Percentiles rank a stretch among this genome's conserved stretches.
phyloP scores from a whole-genome alignment of 1,140 invertebrate species.

The Bombus confusus region DNA sequence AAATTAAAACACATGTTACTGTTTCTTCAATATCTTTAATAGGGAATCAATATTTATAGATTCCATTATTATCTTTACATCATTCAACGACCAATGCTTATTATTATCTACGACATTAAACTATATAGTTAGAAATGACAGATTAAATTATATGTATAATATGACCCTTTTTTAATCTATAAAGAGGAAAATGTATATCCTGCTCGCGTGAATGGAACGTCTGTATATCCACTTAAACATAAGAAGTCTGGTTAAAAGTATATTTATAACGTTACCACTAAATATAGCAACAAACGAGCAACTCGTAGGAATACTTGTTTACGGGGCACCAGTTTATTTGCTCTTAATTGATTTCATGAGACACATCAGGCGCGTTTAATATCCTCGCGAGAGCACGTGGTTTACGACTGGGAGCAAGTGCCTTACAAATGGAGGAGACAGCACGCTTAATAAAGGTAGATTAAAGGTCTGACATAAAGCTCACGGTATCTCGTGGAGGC shows the following conservation, averaged over 20 bases:
- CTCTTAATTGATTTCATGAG: constrained; percentile 51
- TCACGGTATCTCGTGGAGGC: neutral
- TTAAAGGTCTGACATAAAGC: constrained; percentile 40
- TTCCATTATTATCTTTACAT: too few species aligned
- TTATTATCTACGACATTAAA: too few species aligned
- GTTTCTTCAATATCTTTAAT: too few species aligned
- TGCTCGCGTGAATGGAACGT: neutral
- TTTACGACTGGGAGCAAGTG: constrained; percentile 49
- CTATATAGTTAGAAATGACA: too few species aligned
- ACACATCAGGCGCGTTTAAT: constrained; percentile 39
- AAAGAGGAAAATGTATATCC: too few species aligned
- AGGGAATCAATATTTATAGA: too few species aligned
- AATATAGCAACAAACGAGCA: constrained; percentile 25
- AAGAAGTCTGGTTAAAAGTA: neutral
- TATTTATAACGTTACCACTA: constrained; percentile 12
- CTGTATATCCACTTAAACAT: neutral
- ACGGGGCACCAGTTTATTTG: constrained; percentile 39
- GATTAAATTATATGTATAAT: too few species aligned
- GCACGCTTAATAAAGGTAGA: constrained; percentile 49
- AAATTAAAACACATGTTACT: neutral
- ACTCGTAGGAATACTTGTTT: constrained; percentile 30
- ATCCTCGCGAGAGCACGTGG: constrained; percentile 22
- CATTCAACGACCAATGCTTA: too few species aligned
- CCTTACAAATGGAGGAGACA: constrained; percentile 41
- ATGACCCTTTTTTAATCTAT: too few species aligned